phyloP scores from a whole-genome alignment of 1,140 invertebrate genomes.

The Lasaia peninsularis region DNA sequence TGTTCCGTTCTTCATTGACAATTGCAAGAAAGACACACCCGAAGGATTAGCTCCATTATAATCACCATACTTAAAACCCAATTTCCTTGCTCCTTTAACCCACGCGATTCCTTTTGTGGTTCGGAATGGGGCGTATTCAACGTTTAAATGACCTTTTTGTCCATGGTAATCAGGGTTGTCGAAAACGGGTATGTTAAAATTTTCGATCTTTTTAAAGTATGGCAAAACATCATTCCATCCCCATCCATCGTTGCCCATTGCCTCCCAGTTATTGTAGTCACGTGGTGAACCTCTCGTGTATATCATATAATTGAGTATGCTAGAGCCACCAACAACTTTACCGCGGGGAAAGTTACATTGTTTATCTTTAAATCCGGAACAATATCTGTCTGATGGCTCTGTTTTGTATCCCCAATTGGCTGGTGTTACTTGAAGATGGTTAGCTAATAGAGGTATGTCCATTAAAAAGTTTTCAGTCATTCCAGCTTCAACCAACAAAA shows the following conservation, averaged over 20 bases:
- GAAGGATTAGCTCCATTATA: conserved; percentile 83
- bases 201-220: conserved; percentile 90
- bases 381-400: conserved; percentile 76
- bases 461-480: conserved; percentile 82
- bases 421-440: conserved; percentile 79
- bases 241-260: conserved; percentile 89
- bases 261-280: conserved; percentile 89
- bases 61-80: conserved; percentile 83
- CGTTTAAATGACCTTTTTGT: conserved; percentile 79
- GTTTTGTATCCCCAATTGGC: conserved; percentile 81
- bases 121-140: conserved; percentile 77
- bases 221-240: conserved; percentile 88
- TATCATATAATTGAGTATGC: conserved; percentile 94
- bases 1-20: conserved; percentile 83
- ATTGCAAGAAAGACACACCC: conserved; percentile 82
- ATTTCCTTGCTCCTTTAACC: conserved; percentile 81
- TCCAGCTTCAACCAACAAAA: conserved; percentile 83
- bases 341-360: conserved; percentile 85
- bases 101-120: conserved; percentile 82
- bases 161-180: conserved; percentile 79
- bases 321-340: conserved; percentile 90
- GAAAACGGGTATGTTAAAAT: conserved; percentile 79
- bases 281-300: conserved; percentile 87
- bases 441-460: conserved; percentile 82
- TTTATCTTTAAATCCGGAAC: conserved; percentile 78